Evolutionary conservation across 2,888 invertebrate genomes (phyloP).

Genomic region (Acleris laterana): DNA sequence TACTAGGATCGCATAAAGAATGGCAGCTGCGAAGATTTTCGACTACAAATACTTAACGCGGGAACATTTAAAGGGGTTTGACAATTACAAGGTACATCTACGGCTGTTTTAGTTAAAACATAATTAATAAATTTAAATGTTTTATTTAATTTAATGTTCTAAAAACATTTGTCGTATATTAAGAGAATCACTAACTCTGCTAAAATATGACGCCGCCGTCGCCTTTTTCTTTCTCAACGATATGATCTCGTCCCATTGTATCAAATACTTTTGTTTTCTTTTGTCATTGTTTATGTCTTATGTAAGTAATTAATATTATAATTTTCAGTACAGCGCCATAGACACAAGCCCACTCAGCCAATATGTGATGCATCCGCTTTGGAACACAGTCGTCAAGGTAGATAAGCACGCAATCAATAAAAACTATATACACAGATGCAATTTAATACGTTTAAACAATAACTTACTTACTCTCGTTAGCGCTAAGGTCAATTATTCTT

Average conservation of each 20-base stretch:
- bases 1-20: constrained; percentile 9
- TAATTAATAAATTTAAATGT: not conserved
- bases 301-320: constrained; percentile 38
- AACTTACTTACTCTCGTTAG: constrained; percentile 2
- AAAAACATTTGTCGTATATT: not conserved
- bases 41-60: constrained; percentile 90
- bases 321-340: constrained; percentile 95
- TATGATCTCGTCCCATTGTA: not conserved
- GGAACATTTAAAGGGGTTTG: constrained; percentile 94
- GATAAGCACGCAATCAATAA: constrained; percentile 45
- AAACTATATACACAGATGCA: constrained; percentile 1
- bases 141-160: not conserved
- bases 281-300: not conserved
- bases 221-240: not conserved
- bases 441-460: not conserved
- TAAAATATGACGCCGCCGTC: not conserved
- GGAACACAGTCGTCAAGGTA: constrained; percentile 97
- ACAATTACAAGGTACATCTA: constrained; percentile 91
- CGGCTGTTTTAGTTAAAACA: too few relatives aligned
- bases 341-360: constrained; percentile 98
- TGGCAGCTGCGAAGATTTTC: constrained; percentile 59
- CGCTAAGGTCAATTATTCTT: constrained; percentile 1
- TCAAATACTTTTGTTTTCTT: constrained; percentile 2
- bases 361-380: constrained; percentile 99
- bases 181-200: not conserved